Evolutionary conservation across 2,113 vertebrate species (phyloP), one percentile per base, ranked within the genome.

Genomic region (Stigmatopora nigra): DNA sequence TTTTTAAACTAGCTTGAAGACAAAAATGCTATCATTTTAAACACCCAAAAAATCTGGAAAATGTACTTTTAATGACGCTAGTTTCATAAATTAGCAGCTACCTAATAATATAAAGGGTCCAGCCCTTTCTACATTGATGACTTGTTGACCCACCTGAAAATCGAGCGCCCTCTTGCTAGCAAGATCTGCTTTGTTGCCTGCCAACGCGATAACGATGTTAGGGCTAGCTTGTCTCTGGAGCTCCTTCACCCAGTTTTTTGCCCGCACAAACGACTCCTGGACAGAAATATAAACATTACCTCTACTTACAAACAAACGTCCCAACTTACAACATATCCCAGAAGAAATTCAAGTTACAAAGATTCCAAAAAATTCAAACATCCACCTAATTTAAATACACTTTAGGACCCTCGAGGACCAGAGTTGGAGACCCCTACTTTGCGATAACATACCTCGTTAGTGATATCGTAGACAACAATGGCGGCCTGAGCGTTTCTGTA

Each of bases 231-330:
- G 96, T 88, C 95, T 95, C 89, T 99, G 97, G 80, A 99, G 94
- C 87, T 99, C 97, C 88, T 99, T 98, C 78, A 98, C 95, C 97
- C 97, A 99, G 74, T 98, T 99, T 91, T 98, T 99, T 31, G 95
- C 96, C 90, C 96, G 94, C 79, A 93, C 92, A 91, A 99, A 99
- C 56, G 97, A 98, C 73, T 99, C 97, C 97, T 98, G 89, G 72
- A 74, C 92, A 90, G 72, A 16, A 76, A 25, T 2, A 2, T 1
- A 31, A 3, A 13, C 14, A 12, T 47, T 55, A 63, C 48, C 17
- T 41, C 64, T 41, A 16, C 38, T 41, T 41, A 41, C 4, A 7
- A 10, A 41, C 9, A 38, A 38, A n/a, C n/a, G n/a, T n/a, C n/a
- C n/a, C n/a, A n/a, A n/a, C n/a, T n/a, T n/a, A n/a, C n/a, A n/a